Base-by-base conservation (phyloP, 92 coral and sea anemone species). In the Blastomussa wellsi region DNA sequence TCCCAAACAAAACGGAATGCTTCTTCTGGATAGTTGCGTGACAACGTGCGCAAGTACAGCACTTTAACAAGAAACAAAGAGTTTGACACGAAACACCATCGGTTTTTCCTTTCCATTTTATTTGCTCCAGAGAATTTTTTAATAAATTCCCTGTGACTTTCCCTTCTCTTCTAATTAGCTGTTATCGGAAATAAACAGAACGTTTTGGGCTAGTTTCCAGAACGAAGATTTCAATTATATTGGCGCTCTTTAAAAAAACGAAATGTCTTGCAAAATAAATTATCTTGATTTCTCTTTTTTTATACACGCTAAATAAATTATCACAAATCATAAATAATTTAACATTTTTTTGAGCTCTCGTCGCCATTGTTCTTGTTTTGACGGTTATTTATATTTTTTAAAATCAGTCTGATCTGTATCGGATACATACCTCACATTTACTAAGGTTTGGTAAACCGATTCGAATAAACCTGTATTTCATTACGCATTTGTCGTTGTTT, bases 311-410 rank as follows among this genome's bases (percentile, higher is more conserved):
- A 47, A 74, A 74, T 74, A 74, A 47, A 9, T 74, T 74, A 74
- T 28, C 79, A 26, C 33, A n/a, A 38, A 28, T 28, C 28, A 44
- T 74, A 74, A 74, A 74, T 74, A 74, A 47, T 74, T 13, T 17
- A 24, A 24, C 29, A 24, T 22, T 62, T 24, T 26, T 26, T 62
- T 62, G 33, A 26, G 68, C 9, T 15, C 35, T 62, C 35, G 4
- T 62, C 13, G 1, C 35, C 14, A 26, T 26, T 26, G 65, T 57
- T 13, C 29, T 22, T 22, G 65, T 24, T 22, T 57, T 57, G 65
- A 5, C 65, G 10, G 11, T 57, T 57, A 24, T 24, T 17, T 52
- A 15, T 57, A 57, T 57, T 22, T 5, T 57, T 1, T 8, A 22
- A 5, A 57, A 24, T 57, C 29, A 22, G 12, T 57, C 7, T 57